Percentiles rank a stretch among this genome's conserved stretches.
Evolutionary conservation across 2,113 vertebrate genomes (phyloP).

Genomic region (Theristicus caerulescens): DNA sequence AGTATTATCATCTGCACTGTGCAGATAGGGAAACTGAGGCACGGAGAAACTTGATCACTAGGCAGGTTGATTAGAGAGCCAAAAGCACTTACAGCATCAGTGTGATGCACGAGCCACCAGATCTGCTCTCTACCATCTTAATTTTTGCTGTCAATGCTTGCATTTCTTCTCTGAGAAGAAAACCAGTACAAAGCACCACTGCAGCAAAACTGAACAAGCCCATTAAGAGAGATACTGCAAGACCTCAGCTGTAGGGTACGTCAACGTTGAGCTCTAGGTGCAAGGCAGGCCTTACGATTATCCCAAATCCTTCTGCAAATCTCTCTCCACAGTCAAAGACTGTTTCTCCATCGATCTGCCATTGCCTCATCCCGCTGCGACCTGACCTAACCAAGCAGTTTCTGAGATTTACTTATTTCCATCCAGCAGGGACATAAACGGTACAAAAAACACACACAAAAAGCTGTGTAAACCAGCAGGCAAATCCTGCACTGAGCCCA

Average conservation of each 20-base stretch:
- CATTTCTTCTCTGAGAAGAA: background rate
- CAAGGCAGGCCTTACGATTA: background rate
- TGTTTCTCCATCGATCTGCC: background rate
- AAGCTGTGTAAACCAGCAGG: background rate
- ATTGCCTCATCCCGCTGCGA: background rate
- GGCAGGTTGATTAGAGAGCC: background rate
- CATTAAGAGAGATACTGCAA: background rate
- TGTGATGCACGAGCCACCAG: background rate
- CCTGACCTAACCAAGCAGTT: background rate
- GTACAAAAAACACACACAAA: background rate
- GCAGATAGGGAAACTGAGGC: background rate
- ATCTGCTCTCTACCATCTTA: background rate
- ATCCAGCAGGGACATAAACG: background rate
- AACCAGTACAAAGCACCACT: background rate
- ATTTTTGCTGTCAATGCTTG: background rate
- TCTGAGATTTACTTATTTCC: background rate
- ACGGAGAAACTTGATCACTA: fast-evolving
- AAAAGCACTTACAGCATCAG: background rate
- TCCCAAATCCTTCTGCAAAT: background rate
- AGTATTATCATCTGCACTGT: background rate
- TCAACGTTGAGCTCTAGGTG: background rate
- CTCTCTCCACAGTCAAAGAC: background rate
- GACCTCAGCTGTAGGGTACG: background rate
- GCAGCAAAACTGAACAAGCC: background rate
- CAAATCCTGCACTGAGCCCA: background rate